Percentiles rank a stretch among this genome's conserved stretches.
phyloP scores from a whole-genome alignment of 2,888 invertebrate species.

The Scrobipalpa costella region DNA sequence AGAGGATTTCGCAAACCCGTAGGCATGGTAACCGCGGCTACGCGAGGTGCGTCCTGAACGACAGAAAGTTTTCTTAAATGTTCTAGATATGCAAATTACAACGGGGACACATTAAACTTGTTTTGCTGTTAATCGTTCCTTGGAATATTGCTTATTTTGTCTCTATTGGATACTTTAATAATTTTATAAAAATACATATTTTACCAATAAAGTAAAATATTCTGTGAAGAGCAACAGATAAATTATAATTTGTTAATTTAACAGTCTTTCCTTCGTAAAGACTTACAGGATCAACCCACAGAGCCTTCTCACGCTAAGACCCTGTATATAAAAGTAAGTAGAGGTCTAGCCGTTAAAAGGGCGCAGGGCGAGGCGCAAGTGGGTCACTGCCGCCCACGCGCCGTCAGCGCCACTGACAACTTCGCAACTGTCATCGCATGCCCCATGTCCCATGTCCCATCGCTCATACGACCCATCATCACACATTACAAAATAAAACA shows the following conservation, averaged over 20 bases:
- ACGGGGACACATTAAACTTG: neutral
- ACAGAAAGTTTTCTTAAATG: neutral
- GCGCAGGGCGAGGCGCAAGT: conserved; percentile 61
- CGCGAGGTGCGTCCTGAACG: neutral
- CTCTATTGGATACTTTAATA: too few species aligned
- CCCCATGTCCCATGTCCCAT: neutral
- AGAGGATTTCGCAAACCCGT: neutral
- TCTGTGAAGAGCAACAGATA: too few species aligned
- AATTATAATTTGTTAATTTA: too few species aligned
- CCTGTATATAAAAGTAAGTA: conserved; percentile 42
- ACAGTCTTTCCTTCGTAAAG: too few species aligned
- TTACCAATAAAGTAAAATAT: too few species aligned
- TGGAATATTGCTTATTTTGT: too few species aligned
- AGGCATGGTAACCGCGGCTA: conserved; percentile 6
- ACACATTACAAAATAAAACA: neutral
- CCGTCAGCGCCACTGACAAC: conserved; percentile 62
- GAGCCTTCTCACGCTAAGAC: neutral
- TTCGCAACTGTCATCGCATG: conserved; percentile 48
- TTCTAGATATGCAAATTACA: neutral
- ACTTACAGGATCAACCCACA: too few species aligned
- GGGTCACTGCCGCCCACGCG: conserved; percentile 78
- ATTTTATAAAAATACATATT: too few species aligned
- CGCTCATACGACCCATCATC: neutral
- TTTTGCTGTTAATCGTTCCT: too few species aligned
- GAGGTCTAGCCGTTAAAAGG: conserved; percentile 49